Evolutionary conservation across 2,888 invertebrate species (phyloP), one percentile per base, ranked within the genome.

Genomic region (Drosophila melanosoma): DNA sequence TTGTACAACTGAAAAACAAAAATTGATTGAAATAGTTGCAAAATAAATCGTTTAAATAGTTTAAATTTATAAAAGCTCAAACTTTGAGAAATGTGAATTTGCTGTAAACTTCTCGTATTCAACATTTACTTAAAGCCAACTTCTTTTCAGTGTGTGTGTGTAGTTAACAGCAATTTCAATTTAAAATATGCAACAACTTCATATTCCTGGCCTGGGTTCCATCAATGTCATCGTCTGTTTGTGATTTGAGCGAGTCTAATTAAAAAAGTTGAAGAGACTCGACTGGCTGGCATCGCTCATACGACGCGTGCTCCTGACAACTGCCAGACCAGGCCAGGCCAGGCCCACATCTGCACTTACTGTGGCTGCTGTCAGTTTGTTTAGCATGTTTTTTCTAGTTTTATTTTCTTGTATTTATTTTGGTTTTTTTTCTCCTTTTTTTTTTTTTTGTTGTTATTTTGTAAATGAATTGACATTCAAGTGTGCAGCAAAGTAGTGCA

Each of bases 401-500:
- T 65, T 68, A 53, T 70, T 61, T 23, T 23, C 5, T 5, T 26
- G 4, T 26, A 26, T 26, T 26, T 26, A 26, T 26, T 26, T 3
- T 3, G 3, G 26, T 26, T 26, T 26, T 59, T 42, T 61, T 51
- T 29, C n/a, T n/a, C n/a, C n/a, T n/a, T 26, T 26, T 26, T 59
- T 42, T 61, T 51, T 29, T 17, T n/a, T 51, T 53, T 26, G 1
- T 42, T 52, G 29, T 73, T 40, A 45, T 45, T 53, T 40, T 45
- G 53, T 62, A 82, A 83, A 71, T 76, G 74, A 86, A 85, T 85
- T 82, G 80, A 83, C 80, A 83, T 78, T 85, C 83, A 80, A 85
- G 86, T 81, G 76, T 59, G 83, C 73, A 69, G 60, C 78, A 86
- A 74, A 79, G 68, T 69, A 74, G 63, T 67, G 38, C 62, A 62